Base-by-base conservation (phyloP, 2,888 invertebrate species). In the Oasisia sp. region DNA sequence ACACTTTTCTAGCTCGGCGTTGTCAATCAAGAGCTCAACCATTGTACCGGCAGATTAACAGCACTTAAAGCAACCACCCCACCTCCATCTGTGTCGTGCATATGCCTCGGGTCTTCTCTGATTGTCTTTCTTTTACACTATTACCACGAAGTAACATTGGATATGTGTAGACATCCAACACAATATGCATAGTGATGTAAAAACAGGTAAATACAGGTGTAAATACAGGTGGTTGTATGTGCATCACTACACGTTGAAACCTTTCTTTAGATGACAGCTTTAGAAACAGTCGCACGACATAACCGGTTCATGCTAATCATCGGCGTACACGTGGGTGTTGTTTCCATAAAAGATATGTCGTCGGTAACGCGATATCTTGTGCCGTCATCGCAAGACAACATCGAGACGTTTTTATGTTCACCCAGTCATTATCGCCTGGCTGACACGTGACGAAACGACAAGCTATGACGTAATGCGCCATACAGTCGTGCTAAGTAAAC, bases 361-460 rank as follows among this genome's bases (percentile, higher is more conserved):
- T 27, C 74, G 74, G n/a, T 74, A 74, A 74, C 14, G 5, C 74
- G 74, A 74, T 74, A 74, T n/a, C n/a, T 74, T 27, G 27, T 74
- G 74, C n/a, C 74, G 74, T 74, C 74, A 74, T n/a, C n/a, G 74
- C 74, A 74, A 74, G 74, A 74, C 74, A 74, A 74, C 74, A 27
- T 74, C 74, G 74, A 27, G 74, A 7, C 27, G 74, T 74, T 74
- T 74, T 74, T 74, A 27, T 74, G 0, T 74, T 74, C 27, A n/a
- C 74, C n/a, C 74, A 74, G 27, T 27, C 74, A 74, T 19, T 74
- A 74, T 2, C 74, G n/a, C 19, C 74, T 74, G 74, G 74, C 19
- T n/a, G 74, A 74, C 27, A 27, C 9, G 50, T 50, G 50, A 50
- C 50, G 50, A 50, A 50, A 50, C 50, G 9, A 14, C 9, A 50